Percentiles rank a stretch among this genome's conserved stretches.
Conservation (phyloP, 2,888 invertebrate species). For the Gisinianus flammeolus region DNA sequence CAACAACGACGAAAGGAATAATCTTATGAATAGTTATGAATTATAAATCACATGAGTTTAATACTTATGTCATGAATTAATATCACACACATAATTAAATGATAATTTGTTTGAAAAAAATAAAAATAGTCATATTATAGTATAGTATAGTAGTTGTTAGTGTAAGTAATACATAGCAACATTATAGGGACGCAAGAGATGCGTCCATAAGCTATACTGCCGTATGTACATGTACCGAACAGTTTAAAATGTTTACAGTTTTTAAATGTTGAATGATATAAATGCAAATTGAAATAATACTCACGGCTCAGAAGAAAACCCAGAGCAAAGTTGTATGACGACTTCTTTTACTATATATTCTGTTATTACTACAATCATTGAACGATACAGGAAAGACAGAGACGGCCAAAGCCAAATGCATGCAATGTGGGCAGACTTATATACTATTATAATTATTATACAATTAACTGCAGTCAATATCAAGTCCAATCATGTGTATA, state of each 20-base stretch:
- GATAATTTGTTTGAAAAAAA: neutral
- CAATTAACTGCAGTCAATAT: neutral
- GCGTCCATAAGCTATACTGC: neutral
- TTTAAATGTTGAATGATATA: neutral
- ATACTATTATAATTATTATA: neutral
- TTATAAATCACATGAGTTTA: neutral
- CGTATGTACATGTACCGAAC: neutral
- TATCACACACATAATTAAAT: neutral
- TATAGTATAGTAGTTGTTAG: too few relatives aligned
- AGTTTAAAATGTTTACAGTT: neutral
- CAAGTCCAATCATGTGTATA: too few relatives aligned
- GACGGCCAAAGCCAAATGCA: too few relatives aligned
- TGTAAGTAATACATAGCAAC: too few relatives aligned
- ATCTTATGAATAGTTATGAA: neutral
- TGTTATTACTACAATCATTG: neutral
- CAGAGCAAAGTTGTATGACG: neutral
- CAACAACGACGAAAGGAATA: neutral
- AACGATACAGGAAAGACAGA: too few relatives aligned
- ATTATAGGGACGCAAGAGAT: too few relatives aligned
- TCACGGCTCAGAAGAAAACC: neutral
- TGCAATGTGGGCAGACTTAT: too few relatives aligned
- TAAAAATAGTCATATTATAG: neutral
- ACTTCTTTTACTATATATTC: too few relatives aligned
- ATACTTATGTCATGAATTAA: too few relatives aligned
- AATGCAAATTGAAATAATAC: neutral